Evolutionary conservation across 2,888 invertebrate genomes (phyloP).

Genomic region (Helobdella robusta): DNA sequence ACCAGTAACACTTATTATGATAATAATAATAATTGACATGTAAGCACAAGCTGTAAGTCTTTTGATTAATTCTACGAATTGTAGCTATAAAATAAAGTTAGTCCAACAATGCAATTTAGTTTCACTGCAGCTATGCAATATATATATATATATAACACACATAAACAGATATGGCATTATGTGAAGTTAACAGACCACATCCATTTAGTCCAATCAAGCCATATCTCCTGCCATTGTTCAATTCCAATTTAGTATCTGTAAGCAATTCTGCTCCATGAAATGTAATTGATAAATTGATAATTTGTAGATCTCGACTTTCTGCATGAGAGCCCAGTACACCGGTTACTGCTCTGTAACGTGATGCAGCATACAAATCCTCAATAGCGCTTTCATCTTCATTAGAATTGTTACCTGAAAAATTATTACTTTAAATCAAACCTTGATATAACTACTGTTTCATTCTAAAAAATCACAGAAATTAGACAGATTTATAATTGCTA

Average conservation of each 20-base stretch:
- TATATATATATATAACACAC: neutral
- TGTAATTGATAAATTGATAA: constrained; percentile 88
- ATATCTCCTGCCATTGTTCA: constrained; percentile 92
- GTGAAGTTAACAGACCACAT: constrained; percentile 61
- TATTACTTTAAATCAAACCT: neutral
- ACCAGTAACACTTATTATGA: no score
- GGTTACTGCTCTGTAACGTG: constrained; percentile 62
- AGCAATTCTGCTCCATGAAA: constrained; percentile 94
- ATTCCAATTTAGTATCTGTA: constrained; percentile 85
- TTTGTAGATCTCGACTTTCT: constrained; percentile 88
- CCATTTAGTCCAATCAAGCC: constrained; percentile 95
- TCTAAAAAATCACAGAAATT: no score
- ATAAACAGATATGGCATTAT: neutral
- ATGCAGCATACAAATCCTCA: constrained; percentile 72
- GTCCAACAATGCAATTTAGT: no score
- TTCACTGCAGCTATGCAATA: neutral
- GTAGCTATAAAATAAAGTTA: no score
- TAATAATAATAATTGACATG: no score
- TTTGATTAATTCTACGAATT: no score
- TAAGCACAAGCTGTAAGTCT: no score
- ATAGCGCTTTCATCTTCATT: constrained; percentile 50
- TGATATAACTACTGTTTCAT: no score
- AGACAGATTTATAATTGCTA: no score
- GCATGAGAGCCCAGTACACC: constrained; percentile 90
- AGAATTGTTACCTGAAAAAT: neutral